Percentiles rank a stretch among this genome's conserved stretches.
Conservation (phyloP, 2,888 invertebrate genomes). For the Spodoptera exigua region DNA sequence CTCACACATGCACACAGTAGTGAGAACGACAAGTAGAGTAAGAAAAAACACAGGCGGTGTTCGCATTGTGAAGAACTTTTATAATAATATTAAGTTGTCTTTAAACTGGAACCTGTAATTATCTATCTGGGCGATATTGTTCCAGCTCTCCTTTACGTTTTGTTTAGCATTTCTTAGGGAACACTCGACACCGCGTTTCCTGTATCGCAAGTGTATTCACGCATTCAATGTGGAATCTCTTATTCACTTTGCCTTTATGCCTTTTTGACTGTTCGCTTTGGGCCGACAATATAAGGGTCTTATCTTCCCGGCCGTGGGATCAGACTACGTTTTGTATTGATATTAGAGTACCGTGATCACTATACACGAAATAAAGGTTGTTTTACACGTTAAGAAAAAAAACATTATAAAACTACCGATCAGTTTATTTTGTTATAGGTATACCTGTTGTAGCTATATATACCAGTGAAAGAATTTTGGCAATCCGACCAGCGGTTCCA, state of each 20-base stretch:
- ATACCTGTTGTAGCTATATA: too few species aligned
- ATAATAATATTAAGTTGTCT: slow-evolving; percentile 38
- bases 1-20: background rate
- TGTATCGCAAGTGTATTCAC: slow-evolving; percentile 84
- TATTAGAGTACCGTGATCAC: slow-evolving; percentile 50
- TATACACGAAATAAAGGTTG: background rate
- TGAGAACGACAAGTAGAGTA: slow-evolving; percentile 25
- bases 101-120: slow-evolving; percentile 60
- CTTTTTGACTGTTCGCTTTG: slow-evolving; percentile 85
- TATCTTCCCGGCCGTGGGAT: slow-evolving; percentile 80
- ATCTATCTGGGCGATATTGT: slow-evolving; percentile 59
- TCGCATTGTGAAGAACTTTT: slow-evolving; percentile 29
- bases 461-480: too few species aligned
- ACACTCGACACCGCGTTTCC: slow-evolving; percentile 88
- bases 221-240: slow-evolving; percentile 67
- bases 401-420: too few species aligned
- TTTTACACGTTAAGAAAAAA: background rate
- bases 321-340: slow-evolving; percentile 48
- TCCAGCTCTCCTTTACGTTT: slow-evolving; percentile 50
- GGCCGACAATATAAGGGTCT: slow-evolving; percentile 74
- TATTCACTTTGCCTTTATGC: slow-evolving; percentile 84
- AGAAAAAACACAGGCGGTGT: slow-evolving; percentile 27
- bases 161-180: slow-evolving; percentile 53
- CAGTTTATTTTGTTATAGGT: too few species aligned
- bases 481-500: too few species aligned